Conservation (phyloP, 2,888 invertebrate species). For the Salpingus planirostris region DNA sequence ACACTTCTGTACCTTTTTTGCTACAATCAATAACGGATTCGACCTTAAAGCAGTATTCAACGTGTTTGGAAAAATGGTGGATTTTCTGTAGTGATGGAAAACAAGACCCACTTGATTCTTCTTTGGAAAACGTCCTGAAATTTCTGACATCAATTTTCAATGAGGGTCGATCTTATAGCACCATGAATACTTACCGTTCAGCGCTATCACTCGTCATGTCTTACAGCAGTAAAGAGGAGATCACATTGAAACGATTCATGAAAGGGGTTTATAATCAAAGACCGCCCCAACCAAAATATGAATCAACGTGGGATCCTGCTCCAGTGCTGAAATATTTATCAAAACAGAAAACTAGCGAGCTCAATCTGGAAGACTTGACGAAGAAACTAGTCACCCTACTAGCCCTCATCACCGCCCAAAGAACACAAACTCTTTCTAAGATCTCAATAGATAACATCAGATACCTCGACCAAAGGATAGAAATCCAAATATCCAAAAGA, state of each 20-base stretch:
- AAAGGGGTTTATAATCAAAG: background rate
- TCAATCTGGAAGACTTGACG: background rate
- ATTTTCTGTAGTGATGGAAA: background rate
- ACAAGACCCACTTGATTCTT: background rate
- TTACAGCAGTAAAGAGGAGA: background rate
- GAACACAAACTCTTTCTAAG: background rate
- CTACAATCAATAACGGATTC: too few species aligned
- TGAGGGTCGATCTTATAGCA: background rate
- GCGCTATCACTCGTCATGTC: background rate
- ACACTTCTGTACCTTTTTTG: too few species aligned
- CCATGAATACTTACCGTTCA: background rate
- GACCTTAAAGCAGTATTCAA: background rate
- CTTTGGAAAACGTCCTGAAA: background rate
- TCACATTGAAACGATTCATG: background rate
- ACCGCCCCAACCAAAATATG: background rate
- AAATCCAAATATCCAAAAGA: background rate
- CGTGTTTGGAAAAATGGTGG: background rate
- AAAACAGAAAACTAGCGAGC: background rate
- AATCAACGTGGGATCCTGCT: background rate
- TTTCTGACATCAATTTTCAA: background rate
- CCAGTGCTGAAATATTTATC: background rate
- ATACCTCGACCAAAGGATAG: background rate
- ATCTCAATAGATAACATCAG: background rate
- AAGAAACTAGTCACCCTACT: background rate
- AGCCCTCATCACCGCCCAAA: background rate